Conservation (phyloP, 2,113 vertebrate species). For the Mugil cephalus region DNA sequence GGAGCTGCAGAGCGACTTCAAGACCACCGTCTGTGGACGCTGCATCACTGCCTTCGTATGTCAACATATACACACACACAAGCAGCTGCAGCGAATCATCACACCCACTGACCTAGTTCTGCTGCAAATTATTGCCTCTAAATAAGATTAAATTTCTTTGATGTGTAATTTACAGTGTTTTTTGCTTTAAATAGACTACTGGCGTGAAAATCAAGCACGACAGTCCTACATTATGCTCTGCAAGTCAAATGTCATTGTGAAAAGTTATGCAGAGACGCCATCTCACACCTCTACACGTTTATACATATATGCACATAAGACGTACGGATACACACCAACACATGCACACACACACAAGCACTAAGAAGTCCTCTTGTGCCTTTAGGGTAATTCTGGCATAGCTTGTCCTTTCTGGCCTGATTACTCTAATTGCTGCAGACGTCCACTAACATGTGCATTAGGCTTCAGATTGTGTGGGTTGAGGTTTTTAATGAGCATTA, state of each 20-base stretch:
- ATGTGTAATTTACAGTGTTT: constrained; percentile 4
- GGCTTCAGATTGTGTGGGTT: constrained; percentile 1
- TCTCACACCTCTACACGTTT: not conserved
- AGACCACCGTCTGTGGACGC: constrained; percentile 96
- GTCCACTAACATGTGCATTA: constrained; percentile 70
- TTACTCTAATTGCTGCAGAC: constrained; percentile 74
- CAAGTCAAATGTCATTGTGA: not conserved
- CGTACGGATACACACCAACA: not conserved
- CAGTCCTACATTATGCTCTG: not conserved
- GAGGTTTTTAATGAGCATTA: constrained; percentile 6
- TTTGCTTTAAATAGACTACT: constrained; percentile 18
- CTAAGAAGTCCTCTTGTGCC: constrained; percentile 24
- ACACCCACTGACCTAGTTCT: constrained; percentile 46
- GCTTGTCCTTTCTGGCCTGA: constrained; percentile 70
- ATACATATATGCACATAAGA: not conserved
- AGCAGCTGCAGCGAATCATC: constrained; percentile 71
- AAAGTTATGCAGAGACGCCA: not conserved
- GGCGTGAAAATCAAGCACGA: not conserved
- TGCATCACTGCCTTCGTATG: constrained; percentile 97
- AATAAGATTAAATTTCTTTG: constrained; percentile 17
- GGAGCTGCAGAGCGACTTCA: constrained; percentile 97
- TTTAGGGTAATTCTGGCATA: constrained; percentile 63
- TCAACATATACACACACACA: constrained; percentile 15
- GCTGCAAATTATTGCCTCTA: constrained; percentile 19
- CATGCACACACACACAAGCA: constrained; percentile 14